Conservation (phyloP, 2,113 vertebrate species). For the Otolemur garnettii region DNA sequence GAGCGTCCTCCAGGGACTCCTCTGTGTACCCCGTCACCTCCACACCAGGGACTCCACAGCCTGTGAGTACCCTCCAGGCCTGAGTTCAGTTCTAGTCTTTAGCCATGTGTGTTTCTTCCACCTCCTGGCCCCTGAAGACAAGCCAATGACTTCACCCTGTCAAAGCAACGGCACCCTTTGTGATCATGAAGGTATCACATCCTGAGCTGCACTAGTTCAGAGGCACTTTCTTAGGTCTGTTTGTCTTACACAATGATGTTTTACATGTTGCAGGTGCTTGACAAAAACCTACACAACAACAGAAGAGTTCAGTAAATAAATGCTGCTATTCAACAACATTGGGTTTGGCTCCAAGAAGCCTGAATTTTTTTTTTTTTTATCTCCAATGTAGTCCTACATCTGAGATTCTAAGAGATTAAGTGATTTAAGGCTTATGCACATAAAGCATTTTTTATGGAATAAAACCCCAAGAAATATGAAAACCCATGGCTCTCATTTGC, state of each 20-base stretch:
- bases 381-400: neutral
- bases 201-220: neutral
- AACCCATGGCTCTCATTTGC: slow-evolving; percentile 49
- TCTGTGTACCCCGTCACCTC: neutral
- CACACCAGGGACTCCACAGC: neutral
- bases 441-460: slow-evolving; percentile 36
- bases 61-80: neutral
- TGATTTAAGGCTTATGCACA: slow-evolving; percentile 57
- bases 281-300: neutral
- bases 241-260: neutral
- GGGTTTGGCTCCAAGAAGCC: neutral
- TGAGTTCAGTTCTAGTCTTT: neutral
- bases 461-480: slow-evolving; percentile 71
- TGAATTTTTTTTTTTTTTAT: neutral
- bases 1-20: neutral
- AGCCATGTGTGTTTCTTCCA: neutral
- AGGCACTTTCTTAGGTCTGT: neutral
- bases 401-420: neutral
- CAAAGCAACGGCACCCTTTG: neutral
- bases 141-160: neutral
- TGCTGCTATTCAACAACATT: neutral
- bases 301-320: neutral
- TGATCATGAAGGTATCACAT: neutral
- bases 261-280: neutral
- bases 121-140: neutral